These are phyloP conservation scores for Campoplex nolae DNA, from an alignment of 2,888 invertebrate species.

Conservation along the genomic window DNA sequence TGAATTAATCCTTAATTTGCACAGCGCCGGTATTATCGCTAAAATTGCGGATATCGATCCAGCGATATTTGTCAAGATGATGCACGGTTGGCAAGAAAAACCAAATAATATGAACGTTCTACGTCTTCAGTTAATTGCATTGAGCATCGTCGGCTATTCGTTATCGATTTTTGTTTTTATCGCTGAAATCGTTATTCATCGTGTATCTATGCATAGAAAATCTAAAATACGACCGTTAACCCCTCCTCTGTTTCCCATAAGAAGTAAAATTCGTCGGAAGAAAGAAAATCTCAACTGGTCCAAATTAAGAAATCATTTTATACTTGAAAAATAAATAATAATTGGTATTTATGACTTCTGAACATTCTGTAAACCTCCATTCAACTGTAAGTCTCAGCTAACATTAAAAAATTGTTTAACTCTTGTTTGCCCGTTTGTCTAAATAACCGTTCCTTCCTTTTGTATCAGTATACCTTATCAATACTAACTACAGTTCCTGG, in stretches of 20 bases:
- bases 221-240: neutral
- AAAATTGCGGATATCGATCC: neutral
- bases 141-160: neutral
- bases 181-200: neutral
- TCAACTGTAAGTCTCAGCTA: too few species aligned
- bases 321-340: too few species aligned
- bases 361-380: too few species aligned
- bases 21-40: constrained; percentile 42
- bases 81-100: neutral
- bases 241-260: neutral
- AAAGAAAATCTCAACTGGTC: neutral
- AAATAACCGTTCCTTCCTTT: too few species aligned
- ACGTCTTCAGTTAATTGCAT: neutral
- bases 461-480: too few species aligned
- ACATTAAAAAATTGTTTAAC: too few species aligned
- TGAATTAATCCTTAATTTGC: constrained; percentile 11
- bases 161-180: neutral
- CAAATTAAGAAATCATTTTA: too few species aligned
- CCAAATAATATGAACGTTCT: neutral
- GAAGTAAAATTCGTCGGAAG: neutral
- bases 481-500: too few species aligned
- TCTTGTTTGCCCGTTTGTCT: too few species aligned
- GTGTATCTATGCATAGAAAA: neutral
- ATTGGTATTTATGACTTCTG: too few species aligned
- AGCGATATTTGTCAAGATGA: neutral